Evolutionary conservation across 2,797 vertebrate genomes (phyloP), one percentile per base, ranked within the genome.

Genomic region (Kryptolebias ocellatus): DNA sequence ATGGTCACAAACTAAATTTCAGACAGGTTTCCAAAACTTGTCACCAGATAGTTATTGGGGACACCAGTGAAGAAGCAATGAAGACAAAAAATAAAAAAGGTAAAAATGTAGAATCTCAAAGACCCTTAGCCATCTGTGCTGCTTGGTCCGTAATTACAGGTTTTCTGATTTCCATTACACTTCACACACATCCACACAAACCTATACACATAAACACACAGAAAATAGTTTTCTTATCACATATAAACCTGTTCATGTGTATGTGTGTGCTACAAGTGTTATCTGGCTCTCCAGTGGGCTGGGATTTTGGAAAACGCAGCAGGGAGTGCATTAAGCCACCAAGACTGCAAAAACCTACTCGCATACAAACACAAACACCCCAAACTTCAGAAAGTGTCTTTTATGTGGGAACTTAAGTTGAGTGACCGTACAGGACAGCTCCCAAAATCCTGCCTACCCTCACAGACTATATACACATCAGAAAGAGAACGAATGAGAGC

Each of bases 281-380:
- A 93, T 93, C 93, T 91, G 83, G 79, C 70, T 47, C 82, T 88
- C 88, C 93, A 94, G 91, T 91, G 86, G 66, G 83, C 85, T 88
- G 86, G 58, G 78, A 83, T 82, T 76, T 83, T 84, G 87, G 84
- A 86, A 90, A 85, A 86, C 92, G 81, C 89, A 89, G 90, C 91
- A 90, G 90, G 90, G 87, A 91, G 89, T 76, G 70, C 79, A 83
- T 82, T 88, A 87, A 88, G 85, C 81, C 76, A 88, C 84, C 64
- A 79, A 80, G 79, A 87, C 79, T 71, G 71, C 18, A 47, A 66
- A 76, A 60, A 72, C 72, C 47, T 47, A 42, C 73, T 70, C 59
- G 66, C 61, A 69, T 69, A 85, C 78, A 72, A 53, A 78, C 42
- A 63, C 51, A 67, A 55, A 81, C 27, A 84, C 81, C 44, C 74